Conservation (phyloP, 2,113 vertebrate genomes). For the Bufo gargarizans region DNA sequence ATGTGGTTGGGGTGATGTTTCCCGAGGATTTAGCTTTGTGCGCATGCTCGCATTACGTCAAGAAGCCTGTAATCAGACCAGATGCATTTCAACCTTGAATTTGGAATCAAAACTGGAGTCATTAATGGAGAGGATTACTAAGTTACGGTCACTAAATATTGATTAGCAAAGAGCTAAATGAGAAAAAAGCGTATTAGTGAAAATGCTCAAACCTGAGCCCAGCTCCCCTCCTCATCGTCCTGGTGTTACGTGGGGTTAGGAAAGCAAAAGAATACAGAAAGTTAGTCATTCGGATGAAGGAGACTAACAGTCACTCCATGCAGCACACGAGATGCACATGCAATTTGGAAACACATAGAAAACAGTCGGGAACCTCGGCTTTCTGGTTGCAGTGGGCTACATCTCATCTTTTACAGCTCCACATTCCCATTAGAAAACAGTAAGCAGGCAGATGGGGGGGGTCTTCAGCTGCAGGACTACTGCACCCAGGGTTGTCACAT, state of each 20-base stretch:
- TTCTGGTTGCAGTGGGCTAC: background rate
- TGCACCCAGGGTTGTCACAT: background rate
- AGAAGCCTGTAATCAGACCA: background rate
- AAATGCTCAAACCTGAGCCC: conserved; percentile 95
- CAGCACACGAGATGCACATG: conserved; percentile 34
- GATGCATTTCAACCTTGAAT: background rate
- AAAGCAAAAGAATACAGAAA: conserved; percentile 80
- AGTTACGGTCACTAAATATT: background rate
- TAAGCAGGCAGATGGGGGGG: background rate
- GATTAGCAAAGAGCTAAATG: background rate
- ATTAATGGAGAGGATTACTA: background rate
- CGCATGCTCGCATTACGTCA: too few species aligned
- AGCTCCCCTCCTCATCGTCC: conserved; percentile 99
- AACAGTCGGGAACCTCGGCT: conserved; percentile 2
- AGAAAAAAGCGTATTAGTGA: conserved; percentile 67
- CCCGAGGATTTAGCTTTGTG: too few species aligned
- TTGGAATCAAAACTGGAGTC: background rate
- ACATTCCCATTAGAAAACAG: background rate
- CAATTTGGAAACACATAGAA: conserved; percentile 31
- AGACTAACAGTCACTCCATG: conserved; percentile 34
- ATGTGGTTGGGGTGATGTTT: too few species aligned
- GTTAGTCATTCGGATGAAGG: conserved; percentile 40
- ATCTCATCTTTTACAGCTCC: background rate
- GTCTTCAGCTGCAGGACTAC: background rate
- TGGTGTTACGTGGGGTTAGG: conserved; percentile 89